These are phyloP conservation scores for Caradrina clavipalpis DNA, from an alignment of 2,888 invertebrate species.

Conservation along the genomic window DNA sequence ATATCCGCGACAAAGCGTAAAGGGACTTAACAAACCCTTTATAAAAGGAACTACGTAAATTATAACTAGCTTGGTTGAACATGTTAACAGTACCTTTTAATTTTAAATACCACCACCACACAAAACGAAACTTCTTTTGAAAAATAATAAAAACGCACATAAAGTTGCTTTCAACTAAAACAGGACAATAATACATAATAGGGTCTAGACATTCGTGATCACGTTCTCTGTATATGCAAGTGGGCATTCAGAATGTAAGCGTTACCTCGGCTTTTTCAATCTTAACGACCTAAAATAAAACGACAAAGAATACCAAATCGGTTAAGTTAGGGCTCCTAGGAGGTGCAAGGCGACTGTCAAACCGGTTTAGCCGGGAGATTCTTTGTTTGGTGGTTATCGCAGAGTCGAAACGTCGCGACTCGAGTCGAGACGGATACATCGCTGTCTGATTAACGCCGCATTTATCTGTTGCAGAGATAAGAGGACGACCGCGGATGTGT, in stretches of 20 bases:
- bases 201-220: conserved; percentile 63
- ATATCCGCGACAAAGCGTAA: no score
- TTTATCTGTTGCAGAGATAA: conserved; percentile 80
- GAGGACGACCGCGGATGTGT: conserved; percentile 77
- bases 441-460: conserved; percentile 71
- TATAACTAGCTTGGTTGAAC: background rate
- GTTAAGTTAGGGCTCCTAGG: conserved; percentile 84
- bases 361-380: conserved; percentile 85
- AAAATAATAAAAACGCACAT: conserved; percentile 35
- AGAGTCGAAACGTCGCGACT: conserved; percentile 75
- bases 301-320: conserved; percentile 83
- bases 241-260: conserved; percentile 68
- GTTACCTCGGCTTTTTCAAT: conserved; percentile 71
- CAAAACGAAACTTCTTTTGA: conserved; percentile 7
- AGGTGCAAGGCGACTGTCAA: conserved; percentile 79
- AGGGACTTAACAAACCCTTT: no score
- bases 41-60: no score
- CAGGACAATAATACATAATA: conserved; percentile 40
- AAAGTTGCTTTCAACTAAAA: conserved; percentile 38
- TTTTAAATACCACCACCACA: conserved; percentile 4
- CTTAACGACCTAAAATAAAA: conserved; percentile 81
- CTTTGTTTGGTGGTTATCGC: conserved; percentile 83
- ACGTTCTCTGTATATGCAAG: conserved; percentile 68
- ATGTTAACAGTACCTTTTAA: background rate
- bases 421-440: conserved; percentile 68